Evolutionary conservation across 2,113 vertebrate species (phyloP), one percentile per base, ranked within the genome.

Genomic region (Rhodinocichla rosea): DNA sequence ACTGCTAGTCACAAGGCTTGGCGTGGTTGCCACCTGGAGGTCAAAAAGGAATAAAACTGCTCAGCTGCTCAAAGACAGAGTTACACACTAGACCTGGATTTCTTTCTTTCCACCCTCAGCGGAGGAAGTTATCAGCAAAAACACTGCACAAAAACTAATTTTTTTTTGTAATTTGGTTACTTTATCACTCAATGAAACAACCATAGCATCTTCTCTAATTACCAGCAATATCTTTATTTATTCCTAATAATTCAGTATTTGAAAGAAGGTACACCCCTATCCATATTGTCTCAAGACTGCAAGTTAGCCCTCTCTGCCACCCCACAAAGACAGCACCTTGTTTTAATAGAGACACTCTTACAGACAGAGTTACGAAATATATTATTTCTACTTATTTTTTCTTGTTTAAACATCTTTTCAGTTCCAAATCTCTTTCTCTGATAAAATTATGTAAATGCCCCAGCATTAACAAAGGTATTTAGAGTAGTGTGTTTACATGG

Each of bases 1-100:
- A 96, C 98, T 99, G 98, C 99, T 99, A 95, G 98, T 99, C 98
- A 99, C 99, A 98, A 99, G 99, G 98, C 99, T 99, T 85, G 99
- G 98, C n/a, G 99, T 99, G 98, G 99, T 99, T 96, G 99, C 98
- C 98, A 99, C 99, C 99, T 99, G 97, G 23, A 98, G 97, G 97
- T 92, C 68, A 94, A 74, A 97, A 87, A 57, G 15, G 71, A 95
- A 93, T 49, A 94, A n/a, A 94, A 20, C 82, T 93, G 89, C 53
- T 92, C 45, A 96, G 52, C 22, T 64, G 44, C 53, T 75, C 64
- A 49, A 57, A 73, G 47, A 47, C 32, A 80, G n/a, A 33, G 14
- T 37, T 11, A 23, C 39, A 57, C 22, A 32, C 37, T 37, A 69
- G 13, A 62, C 9, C 39, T 47, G 33, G 28, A 37, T 71, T 95